These are phyloP conservation scores for Origma solitaria DNA, from an alignment of 2,113 vertebrate genomes.

Conservation along the genomic window DNA sequence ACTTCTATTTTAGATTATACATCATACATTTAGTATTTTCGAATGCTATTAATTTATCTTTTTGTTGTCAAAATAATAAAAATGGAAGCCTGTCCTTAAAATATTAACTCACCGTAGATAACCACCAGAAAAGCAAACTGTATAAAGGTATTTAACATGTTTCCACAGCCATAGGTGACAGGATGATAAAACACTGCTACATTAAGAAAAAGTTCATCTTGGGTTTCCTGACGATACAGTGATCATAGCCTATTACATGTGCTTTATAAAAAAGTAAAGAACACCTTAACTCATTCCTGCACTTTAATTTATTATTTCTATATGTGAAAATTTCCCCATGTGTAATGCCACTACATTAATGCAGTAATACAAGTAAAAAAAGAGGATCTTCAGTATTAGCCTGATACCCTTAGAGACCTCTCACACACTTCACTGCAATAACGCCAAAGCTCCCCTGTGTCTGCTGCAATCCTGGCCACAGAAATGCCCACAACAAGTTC, in stretches of 20 bases:
- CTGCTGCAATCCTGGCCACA: not conserved
- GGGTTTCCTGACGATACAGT: not conserved
- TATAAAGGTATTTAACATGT: not conserved
- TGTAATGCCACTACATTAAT: not conserved
- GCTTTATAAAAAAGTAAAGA: not conserved
- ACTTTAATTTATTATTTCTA: not conserved
- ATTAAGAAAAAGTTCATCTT: not conserved
- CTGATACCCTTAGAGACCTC: not conserved
- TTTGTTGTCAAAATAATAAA: not conserved
- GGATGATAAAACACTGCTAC: not conserved
- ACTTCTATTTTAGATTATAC: not conserved
- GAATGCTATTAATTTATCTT: not conserved
- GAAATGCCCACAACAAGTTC: not conserved
- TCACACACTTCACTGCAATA: not conserved
- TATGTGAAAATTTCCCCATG: not conserved
- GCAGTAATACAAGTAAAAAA: not conserved
- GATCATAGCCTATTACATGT: not conserved
- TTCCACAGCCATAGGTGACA: not conserved
- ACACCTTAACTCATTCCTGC: not conserved
- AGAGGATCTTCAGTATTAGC: not conserved
- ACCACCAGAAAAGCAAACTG: not conserved
- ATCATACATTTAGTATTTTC: not conserved
- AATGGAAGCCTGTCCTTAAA: not conserved
- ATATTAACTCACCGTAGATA: not conserved
- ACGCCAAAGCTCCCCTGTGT: not conserved